phyloP scores from a whole-genome alignment of 1,140 invertebrate species.

The Acromyrmex charruanus region DNA sequence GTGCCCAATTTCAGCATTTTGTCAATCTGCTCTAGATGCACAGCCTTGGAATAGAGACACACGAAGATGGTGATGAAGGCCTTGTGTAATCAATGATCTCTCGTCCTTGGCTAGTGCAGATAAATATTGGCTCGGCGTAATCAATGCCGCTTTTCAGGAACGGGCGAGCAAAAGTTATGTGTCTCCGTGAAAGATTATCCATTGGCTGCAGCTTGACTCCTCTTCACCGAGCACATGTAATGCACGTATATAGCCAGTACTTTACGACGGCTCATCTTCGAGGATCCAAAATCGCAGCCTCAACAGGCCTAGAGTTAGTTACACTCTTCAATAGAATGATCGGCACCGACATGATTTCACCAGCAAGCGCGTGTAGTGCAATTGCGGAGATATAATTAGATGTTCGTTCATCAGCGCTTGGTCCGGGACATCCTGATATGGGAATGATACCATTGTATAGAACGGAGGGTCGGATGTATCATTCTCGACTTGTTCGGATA shows the following conservation, averaged over 20 bases:
- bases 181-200: not conserved
- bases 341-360: not conserved
- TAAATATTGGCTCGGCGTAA: not conserved
- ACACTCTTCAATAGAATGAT: not conserved
- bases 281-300: not conserved
- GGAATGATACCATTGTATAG: no score
- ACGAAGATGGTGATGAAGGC: not conserved
- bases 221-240: not conserved
- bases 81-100: not conserved
- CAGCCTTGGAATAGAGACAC: not conserved
- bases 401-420: not conserved
- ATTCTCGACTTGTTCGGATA: no score
- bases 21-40: not conserved
- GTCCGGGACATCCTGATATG: no score
- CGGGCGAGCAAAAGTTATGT: not conserved
- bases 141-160: not conserved
- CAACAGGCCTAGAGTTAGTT: not conserved
- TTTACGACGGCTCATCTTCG: not conserved
- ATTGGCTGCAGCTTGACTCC: not conserved
- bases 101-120: not conserved
- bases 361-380: not conserved
- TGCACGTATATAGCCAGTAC: not conserved
- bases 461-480: no score
- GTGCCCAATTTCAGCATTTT: no score
- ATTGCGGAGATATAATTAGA: not conserved